phyloP scores from a whole-genome alignment of 2,888 invertebrate genomes.

The Latheticus oryzae region DNA sequence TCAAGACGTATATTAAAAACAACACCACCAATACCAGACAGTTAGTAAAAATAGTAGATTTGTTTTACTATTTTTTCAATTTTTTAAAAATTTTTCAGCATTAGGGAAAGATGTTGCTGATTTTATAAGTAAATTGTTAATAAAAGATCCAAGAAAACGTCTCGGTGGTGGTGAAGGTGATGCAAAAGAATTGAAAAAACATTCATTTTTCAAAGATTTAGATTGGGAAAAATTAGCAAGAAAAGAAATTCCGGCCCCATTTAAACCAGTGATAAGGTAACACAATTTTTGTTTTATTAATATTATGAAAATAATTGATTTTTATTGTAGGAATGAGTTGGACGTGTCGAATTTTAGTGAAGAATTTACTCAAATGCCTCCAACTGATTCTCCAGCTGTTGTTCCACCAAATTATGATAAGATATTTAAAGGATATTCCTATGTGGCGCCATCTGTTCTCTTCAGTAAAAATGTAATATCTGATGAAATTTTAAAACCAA shows the following conservation, averaged over 20 bases:
- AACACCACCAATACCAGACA: conserved; percentile 89
- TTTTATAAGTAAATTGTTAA: conserved; percentile 84
- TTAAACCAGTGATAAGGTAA: conserved; percentile 83
- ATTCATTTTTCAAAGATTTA: conserved; percentile 86
- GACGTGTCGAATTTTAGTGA: conserved; percentile 97
- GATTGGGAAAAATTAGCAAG: conserved; percentile 86
- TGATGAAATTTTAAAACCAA: conserved; percentile 75
- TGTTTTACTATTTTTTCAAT: conserved; percentile 7
- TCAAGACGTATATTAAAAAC: conserved; percentile 89
- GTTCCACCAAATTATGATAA: conserved; percentile 87
- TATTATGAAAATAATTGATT: too few species aligned
- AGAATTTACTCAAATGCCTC: conserved; percentile 93
- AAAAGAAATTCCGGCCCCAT: conserved; percentile 86
- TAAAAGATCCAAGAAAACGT: conserved; percentile 89
- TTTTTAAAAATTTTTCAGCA: conserved; percentile 49
- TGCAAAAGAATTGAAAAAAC: conserved; percentile 89
- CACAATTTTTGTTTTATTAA: background rate
- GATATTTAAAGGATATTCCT: conserved; percentile 93
- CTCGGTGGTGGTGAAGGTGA: conserved; percentile 88
- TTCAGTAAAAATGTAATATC: conserved; percentile 84
- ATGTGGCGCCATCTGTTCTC: conserved; percentile 91
- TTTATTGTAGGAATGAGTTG: conserved; percentile 73
- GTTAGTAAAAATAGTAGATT: conserved; percentile 63
- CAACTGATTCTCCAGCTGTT: conserved; percentile 91
- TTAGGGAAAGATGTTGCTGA: conserved; percentile 81